These are phyloP conservation scores for Cuculus canorus DNA, from an alignment of 2,797 vertebrate genomes.

Conservation along the genomic window DNA sequence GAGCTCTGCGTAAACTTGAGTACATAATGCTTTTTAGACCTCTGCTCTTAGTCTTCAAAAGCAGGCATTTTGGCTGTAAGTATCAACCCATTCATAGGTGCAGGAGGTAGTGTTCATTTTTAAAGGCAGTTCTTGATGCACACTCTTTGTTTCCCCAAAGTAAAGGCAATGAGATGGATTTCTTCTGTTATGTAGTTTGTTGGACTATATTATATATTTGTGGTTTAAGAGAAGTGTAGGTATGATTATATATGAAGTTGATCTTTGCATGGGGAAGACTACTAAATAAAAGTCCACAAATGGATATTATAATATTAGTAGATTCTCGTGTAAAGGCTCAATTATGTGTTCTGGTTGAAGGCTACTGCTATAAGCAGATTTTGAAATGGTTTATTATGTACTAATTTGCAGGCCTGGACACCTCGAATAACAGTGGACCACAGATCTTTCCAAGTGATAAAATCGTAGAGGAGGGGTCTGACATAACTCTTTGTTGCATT, in stretches of 20 bases:
- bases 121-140: not conserved
- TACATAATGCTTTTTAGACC: not conserved
- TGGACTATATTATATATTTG: not conserved
- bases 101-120: not conserved
- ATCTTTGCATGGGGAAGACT: not conserved
- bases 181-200: not conserved
- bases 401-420: slow-evolving; percentile 55
- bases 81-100: not conserved
- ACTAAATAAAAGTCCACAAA: not conserved
- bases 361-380: not conserved
- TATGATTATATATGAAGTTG: not conserved
- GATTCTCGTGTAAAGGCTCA: not conserved
- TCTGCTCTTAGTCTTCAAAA: not conserved
- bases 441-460: slow-evolving; percentile 67
- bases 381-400: not conserved
- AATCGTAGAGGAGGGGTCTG: slow-evolving; percentile 67
- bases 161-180: not conserved
- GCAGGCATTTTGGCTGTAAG: not conserved
- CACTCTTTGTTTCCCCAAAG: not conserved
- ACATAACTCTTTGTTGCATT: slow-evolving; percentile 73
- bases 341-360: not conserved
- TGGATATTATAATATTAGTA: not conserved
- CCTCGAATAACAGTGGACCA: not conserved
- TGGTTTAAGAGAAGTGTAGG: not conserved
- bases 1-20: not conserved